These are phyloP conservation scores for Sabellastarte sp. DNA, from an alignment of 2,888 invertebrate genomes.

Conservation along the genomic window DNA sequence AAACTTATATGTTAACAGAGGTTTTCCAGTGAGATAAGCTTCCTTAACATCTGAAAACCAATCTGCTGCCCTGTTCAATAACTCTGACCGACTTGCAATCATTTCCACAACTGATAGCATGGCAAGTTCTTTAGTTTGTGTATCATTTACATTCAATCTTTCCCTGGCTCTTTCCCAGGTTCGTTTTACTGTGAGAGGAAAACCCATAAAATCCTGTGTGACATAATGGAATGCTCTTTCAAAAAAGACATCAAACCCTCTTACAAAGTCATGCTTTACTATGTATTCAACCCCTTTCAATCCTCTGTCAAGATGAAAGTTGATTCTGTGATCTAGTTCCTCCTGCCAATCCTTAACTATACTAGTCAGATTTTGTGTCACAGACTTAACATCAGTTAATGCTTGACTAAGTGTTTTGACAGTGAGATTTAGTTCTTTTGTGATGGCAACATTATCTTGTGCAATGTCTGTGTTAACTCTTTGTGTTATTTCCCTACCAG, in stretches of 20 bases:
- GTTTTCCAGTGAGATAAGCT: neutral
- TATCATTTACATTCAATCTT: no score
- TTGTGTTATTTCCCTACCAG: neutral
- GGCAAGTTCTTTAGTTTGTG: neutral
- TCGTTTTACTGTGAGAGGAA: neutral
- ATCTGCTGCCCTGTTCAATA: neutral
- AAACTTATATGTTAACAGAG: neutral
- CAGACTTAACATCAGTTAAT: neutral
- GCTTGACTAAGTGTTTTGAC: neutral
- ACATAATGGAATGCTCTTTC: slow-evolving; percentile 16
- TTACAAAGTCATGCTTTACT: slow-evolving; percentile 16
- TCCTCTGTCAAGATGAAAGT: slow-evolving; percentile 13
- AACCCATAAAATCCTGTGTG: slow-evolving; percentile 1
- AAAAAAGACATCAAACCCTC: slow-evolving; percentile 13
- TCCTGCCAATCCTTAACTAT: neutral
- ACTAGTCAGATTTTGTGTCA: neutral
- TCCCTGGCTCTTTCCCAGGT: neutral
- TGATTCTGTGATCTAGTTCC: neutral
- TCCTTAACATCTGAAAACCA: neutral
- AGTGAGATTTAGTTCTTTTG: neutral
- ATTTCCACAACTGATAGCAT: neutral
- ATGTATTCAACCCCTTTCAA: slow-evolving; percentile 13
- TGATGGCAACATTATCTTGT: neutral
- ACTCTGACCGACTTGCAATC: neutral
- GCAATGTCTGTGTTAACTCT: neutral